These are phyloP conservation scores for Triops cancriformis DNA, from an alignment of 1,140 invertebrate genomes.

Conservation along the genomic window DNA sequence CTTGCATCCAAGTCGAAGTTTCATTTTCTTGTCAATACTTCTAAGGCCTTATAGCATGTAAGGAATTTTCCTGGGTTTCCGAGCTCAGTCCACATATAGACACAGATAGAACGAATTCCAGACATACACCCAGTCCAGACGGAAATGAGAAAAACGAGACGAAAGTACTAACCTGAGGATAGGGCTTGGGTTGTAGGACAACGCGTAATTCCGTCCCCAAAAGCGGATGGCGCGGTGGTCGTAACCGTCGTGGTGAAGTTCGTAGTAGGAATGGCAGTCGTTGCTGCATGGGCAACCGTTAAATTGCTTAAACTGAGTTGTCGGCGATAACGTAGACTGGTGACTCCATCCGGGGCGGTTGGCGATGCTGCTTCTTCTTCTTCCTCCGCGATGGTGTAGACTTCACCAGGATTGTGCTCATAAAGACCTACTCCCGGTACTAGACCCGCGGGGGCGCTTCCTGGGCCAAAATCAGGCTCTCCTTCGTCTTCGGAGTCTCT, in stretches of 20 bases:
- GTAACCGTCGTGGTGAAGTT: not conserved
- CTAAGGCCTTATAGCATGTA: no score
- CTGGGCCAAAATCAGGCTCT: not conserved
- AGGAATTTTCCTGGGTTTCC: no score
- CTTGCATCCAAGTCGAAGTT: no score
- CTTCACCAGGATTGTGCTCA: constrained; percentile 45
- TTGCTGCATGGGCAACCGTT: not conserved
- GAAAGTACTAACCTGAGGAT: not conserved
- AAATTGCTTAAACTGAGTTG: constrained; percentile 23
- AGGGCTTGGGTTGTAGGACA: not conserved
- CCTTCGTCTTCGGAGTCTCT: constrained; percentile 23
- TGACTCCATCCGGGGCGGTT: constrained; percentile 43
- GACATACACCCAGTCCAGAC: not conserved
- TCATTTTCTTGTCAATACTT: no score
- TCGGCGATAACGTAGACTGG: constrained; percentile 38
- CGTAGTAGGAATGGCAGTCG: not conserved
- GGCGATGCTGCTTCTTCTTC: constrained; percentile 47
- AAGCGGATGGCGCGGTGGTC: not conserved
- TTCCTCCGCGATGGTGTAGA: constrained; percentile 49
- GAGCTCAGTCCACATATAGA: not conserved
- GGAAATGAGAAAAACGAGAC: not conserved
- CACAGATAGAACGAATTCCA: not conserved
- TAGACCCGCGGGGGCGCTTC: constrained; percentile 21
- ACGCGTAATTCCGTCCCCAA: not conserved
- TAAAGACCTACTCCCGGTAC: constrained; percentile 36